phyloP scores from a whole-genome alignment of 2,113 vertebrate genomes.

The Sinosuthora webbiana region DNA sequence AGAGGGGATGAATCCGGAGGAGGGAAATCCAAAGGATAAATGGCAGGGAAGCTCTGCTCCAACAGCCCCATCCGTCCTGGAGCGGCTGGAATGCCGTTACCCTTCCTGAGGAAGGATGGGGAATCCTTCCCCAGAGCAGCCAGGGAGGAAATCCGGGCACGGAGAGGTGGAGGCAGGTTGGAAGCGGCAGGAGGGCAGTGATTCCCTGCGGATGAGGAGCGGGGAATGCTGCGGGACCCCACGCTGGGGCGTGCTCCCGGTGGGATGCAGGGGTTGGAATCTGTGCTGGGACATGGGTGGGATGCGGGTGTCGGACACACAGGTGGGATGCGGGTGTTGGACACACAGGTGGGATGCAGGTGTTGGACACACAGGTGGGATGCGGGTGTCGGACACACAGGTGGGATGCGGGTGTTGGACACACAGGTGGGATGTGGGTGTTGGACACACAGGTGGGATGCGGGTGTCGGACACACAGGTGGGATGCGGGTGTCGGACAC shows the following conservation, averaged over 20 bases:
- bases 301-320: not conserved
- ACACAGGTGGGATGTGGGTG: not conserved
- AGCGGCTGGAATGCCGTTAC: not conserved
- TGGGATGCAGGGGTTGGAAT: not conserved
- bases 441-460: not conserved
- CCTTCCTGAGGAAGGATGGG: not conserved
- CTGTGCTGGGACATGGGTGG: accelerated
- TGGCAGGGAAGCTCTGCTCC: not conserved
- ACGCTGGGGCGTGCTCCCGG: accelerated
- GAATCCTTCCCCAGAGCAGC: not conserved
- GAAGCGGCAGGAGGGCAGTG: accelerated
- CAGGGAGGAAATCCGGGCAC: not conserved
- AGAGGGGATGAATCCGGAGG: not conserved
- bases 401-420: not conserved
- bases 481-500: not conserved
- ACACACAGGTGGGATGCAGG: not conserved
- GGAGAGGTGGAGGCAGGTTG: not conserved
- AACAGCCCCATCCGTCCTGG: not conserved
- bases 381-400: too few species aligned
- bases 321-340: not conserved
- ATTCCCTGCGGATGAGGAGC: accelerated
- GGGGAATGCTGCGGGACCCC: accelerated
- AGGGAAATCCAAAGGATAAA: not conserved
- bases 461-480: too few species aligned
- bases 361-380: too few species aligned